A percentile compares a stretch with the other conserved stretches of the same genome.
phyloP scores from a whole-genome alignment of 2,888 invertebrate genomes.

The Chaetogeoica ovagalla region DNA sequence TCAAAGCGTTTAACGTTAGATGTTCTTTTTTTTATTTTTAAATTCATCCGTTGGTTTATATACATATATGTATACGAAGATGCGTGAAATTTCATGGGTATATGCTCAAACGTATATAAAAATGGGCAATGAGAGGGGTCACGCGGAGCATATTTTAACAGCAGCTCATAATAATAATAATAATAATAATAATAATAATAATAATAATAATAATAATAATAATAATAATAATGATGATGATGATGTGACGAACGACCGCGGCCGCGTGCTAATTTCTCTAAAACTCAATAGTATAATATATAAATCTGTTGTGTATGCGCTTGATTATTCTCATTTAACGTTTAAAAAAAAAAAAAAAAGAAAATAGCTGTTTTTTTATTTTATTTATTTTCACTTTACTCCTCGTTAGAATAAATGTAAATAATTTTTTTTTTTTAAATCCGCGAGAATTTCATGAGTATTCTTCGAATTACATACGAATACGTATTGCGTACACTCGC shows the following conservation, averaged over 20 bases:
- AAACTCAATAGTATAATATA: not conserved
- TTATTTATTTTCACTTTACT: too few relatives aligned
- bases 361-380: too few relatives aligned
- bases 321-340: slow-evolving; percentile 31
- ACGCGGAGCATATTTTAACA: slow-evolving; percentile 17
- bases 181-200: too few relatives aligned
- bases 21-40: slow-evolving; percentile 8
- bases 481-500: too few relatives aligned
- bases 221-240: too few relatives aligned
- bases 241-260: slow-evolving; percentile 8
- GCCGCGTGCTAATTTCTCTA: slow-evolving; percentile 42
- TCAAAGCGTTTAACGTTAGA: slow-evolving; percentile 24
- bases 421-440: too few relatives aligned
- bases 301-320: not conserved
- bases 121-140: not conserved
- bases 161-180: slow-evolving; percentile 28
- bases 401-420: too few relatives aligned
- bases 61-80: not conserved
- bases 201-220: too few relatives aligned
- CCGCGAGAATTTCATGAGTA: too few relatives aligned
- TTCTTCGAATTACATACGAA: too few relatives aligned
- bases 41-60: not conserved
- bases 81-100: slow-evolving; percentile 7
- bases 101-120: not conserved
- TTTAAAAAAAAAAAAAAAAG: too few relatives aligned